Conservation (phyloP, 1,140 invertebrate genomes). For the Pogonognathellus flavescens region DNA sequence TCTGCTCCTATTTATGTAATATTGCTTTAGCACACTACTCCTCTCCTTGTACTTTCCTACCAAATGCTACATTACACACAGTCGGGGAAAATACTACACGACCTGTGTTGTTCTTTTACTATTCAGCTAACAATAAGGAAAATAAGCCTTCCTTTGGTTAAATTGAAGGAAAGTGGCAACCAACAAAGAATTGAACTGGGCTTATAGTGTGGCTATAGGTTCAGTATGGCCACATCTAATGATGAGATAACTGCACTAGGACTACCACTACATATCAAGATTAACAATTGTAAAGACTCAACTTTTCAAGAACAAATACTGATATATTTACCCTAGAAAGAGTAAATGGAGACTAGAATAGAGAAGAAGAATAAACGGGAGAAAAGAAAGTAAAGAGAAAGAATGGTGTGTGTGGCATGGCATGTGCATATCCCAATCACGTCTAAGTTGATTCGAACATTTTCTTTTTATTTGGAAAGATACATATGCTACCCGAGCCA, state of each 20-base stretch:
- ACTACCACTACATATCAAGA: no score
- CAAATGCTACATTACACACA: neutral
- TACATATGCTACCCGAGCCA: neutral
- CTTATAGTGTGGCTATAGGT: no score
- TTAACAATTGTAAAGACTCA: no score
- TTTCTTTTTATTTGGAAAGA: conserved; percentile 16
- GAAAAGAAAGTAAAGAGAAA: neutral
- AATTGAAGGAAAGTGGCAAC: no score
- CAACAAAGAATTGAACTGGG: no score
- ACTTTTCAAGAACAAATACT: neutral
- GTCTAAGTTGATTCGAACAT: conserved; percentile 40
- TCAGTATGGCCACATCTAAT: neutral
- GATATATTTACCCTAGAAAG: neutral
- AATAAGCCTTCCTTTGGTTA: no score
- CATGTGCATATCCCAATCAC: conserved; percentile 30
- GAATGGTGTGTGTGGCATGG: neutral
- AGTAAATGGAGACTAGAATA: neutral
- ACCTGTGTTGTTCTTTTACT: no score
- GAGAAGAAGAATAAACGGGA: neutral
- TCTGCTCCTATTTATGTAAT: neutral
- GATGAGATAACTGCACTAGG: neutral
- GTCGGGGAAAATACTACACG: neutral
- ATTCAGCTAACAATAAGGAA: no score
- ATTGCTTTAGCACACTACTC: conserved; percentile 13
- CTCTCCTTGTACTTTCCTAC: neutral